These are phyloP conservation scores for Anguilla obscura DNA, from an alignment of 2,797 vertebrate species.

Conservation along the genomic window DNA sequence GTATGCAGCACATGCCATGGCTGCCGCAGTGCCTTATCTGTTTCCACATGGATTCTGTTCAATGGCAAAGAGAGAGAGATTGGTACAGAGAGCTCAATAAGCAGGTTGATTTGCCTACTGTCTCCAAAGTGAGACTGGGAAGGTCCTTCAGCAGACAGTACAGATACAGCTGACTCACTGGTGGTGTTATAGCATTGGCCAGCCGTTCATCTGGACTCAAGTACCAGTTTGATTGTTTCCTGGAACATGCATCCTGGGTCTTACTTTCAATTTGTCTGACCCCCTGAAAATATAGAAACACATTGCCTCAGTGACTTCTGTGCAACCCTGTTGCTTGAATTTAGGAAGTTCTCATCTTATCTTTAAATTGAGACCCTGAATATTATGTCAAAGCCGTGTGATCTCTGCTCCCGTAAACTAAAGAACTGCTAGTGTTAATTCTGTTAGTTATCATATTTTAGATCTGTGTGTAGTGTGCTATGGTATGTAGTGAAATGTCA, in stretches of 20 bases:
- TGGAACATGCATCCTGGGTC: constrained; percentile 3
- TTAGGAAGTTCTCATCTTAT: neutral
- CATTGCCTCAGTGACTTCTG: neutral
- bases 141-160: neutral
- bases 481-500: no score
- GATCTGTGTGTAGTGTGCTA: neutral
- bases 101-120: neutral
- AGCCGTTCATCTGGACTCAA: constrained; percentile 7
- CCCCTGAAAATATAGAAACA: neutral
- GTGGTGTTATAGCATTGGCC: neutral
- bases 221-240: constrained; percentile 16
- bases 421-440: neutral
- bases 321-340: neutral
- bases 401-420: neutral
- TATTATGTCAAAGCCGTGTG: neutral
- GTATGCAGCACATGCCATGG: neutral
- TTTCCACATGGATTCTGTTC: neutral
- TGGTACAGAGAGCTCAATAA: neutral
- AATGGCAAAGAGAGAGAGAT: neutral
- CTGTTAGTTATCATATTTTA: neutral
- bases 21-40: neutral
- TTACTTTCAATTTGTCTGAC: neutral
- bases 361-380: neutral
- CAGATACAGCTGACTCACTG: neutral
- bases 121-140: constrained; percentile 6